phyloP scores from a whole-genome alignment of 2,113 vertebrate genomes.

The Macroglossus sobrinus region DNA sequence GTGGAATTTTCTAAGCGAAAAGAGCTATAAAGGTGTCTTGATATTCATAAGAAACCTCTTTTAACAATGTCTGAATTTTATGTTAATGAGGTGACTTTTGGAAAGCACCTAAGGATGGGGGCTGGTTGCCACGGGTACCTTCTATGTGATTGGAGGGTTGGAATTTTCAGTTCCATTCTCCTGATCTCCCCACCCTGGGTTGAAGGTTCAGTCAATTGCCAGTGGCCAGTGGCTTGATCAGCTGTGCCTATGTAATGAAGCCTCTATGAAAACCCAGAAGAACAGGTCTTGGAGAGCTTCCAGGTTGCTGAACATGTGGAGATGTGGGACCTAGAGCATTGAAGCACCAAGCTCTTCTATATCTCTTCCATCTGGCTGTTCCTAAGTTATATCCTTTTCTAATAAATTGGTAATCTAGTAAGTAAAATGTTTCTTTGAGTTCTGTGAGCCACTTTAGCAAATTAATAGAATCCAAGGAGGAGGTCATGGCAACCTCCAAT shows the following conservation, averaged over 20 bases:
- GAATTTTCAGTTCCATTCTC: neutral
- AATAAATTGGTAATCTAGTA: neutral
- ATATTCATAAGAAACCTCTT: neutral
- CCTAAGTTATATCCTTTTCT: neutral
- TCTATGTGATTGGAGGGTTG: neutral
- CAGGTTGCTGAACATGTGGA: neutral
- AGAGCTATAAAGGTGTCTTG: neutral
- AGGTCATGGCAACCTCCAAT: neutral
- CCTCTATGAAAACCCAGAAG: neutral
- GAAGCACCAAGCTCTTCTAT: neutral
- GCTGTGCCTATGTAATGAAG: neutral
- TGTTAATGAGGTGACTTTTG: neutral
- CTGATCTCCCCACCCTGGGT: neutral
- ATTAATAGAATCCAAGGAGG: neutral
- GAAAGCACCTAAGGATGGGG: neutral
- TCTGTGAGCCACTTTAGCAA: neutral
- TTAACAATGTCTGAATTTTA: neutral
- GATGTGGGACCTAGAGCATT: rapidly evolving
- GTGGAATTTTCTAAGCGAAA: neutral
- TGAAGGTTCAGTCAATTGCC: neutral
- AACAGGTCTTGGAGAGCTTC: neutral
- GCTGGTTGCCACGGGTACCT: neutral
- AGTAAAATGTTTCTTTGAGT: neutral
- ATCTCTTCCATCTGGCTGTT: neutral
- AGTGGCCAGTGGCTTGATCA: neutral